Conservation (phyloP, 2,888 invertebrate species). For the Abrostola tripartita region DNA sequence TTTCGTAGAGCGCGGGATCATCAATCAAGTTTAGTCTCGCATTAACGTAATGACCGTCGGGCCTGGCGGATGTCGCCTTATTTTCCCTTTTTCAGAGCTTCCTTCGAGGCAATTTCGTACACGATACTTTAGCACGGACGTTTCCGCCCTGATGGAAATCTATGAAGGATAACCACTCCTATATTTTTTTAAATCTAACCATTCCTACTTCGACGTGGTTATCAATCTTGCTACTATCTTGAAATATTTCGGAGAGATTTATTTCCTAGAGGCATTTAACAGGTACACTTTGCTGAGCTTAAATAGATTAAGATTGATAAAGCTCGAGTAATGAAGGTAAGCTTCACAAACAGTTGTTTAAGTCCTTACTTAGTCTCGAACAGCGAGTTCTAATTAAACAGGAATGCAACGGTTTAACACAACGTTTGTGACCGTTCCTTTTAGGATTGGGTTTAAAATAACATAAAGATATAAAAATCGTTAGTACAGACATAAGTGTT, state of each 20-base stretch:
- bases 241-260: slow-evolving; percentile 63
- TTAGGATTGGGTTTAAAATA: slow-evolving; percentile 22
- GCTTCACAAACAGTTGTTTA: slow-evolving; percentile 64
- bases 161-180: slow-evolving; percentile 75
- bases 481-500: not conserved
- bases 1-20: slow-evolving; percentile 71
- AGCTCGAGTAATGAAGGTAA: slow-evolving; percentile 65
- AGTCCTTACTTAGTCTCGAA: slow-evolving; percentile 61
- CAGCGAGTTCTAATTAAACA: slow-evolving; percentile 63
- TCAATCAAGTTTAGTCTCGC: slow-evolving; percentile 88
- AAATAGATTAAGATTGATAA: slow-evolving; percentile 69
- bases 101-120: slow-evolving; percentile 80
- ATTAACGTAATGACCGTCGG: slow-evolving; percentile 87
- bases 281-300: slow-evolving; percentile 58
- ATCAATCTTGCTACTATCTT: slow-evolving; percentile 73
- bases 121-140: slow-evolving; percentile 79
- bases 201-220: slow-evolving; percentile 69
- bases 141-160: slow-evolving; percentile 84
- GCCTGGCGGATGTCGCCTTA: slow-evolving; percentile 85
- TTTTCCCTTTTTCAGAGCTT: slow-evolving; percentile 80
- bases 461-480: slow-evolving; percentile 17
- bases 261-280: slow-evolving; percentile 62
- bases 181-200: slow-evolving; percentile 59
- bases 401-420: slow-evolving; percentile 51
- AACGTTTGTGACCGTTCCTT: slow-evolving; percentile 31